A percentile compares a stretch with the other conserved stretches of the same genome.
Evolutionary conservation across 2,888 invertebrate genomes (phyloP).

Genomic region (Formica aserva): DNA sequence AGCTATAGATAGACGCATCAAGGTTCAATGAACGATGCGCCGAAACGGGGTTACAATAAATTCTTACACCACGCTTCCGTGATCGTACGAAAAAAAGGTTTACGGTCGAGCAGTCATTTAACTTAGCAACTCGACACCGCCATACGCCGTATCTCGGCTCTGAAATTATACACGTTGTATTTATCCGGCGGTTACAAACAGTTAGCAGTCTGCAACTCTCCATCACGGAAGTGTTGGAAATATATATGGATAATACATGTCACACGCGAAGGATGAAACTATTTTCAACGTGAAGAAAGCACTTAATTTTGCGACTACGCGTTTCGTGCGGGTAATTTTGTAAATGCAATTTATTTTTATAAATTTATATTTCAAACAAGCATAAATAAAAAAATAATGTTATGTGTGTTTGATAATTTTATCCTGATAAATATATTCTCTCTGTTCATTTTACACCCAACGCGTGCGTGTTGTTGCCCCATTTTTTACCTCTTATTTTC

Average conservation of each 20-base stretch:
- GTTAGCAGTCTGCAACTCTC: conserved; percentile 1
- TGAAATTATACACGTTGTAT: conserved; percentile 24
- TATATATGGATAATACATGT: not conserved
- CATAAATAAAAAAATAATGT: not conserved
- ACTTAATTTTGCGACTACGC: not conserved
- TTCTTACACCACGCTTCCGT: conserved; percentile 51
- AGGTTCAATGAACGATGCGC: conserved; percentile 39
- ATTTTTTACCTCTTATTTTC: not conserved
- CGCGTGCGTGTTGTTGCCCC: not conserved
- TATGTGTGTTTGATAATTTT: not conserved
- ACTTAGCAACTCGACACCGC: conserved; percentile 21
- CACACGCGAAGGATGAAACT: not conserved
- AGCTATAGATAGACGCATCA: not conserved
- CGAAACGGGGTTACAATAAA: conserved; percentile 65
- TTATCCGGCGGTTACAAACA: conserved; percentile 19
- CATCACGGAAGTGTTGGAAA: conserved; percentile 28
- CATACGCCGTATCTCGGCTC: not conserved
- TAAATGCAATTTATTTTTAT: not conserved
- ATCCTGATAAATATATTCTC: not conserved
- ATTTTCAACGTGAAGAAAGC: not conserved
- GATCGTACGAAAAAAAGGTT: conserved; percentile 26
- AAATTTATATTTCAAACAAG: not conserved
- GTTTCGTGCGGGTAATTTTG: not conserved
- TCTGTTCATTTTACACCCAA: not conserved
- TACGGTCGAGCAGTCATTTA: conserved; percentile 36